These are phyloP conservation scores for Heliangelus exortis DNA, from an alignment of 2,797 vertebrate genomes.

Conservation along the genomic window DNA sequence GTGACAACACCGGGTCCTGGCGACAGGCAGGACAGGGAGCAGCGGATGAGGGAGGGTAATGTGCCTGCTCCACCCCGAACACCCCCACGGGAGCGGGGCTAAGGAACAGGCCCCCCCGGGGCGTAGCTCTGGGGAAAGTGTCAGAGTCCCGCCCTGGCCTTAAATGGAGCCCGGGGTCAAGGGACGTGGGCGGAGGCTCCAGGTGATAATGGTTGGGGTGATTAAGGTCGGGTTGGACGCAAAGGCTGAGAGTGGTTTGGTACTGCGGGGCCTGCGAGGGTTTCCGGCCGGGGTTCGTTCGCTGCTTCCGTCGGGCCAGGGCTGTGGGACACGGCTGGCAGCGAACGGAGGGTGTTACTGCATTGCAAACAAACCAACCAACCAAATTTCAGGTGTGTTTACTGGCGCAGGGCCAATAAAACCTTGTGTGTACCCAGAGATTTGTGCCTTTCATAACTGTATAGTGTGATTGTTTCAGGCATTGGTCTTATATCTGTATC, in stretches of 20 bases:
- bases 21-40: accelerated
- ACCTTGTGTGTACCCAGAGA: accelerated
- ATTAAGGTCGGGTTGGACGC: accelerated
- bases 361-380: background rate
- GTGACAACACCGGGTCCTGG: accelerated
- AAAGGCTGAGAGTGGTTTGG: accelerated
- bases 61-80: accelerated
- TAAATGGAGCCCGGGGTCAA: background rate
- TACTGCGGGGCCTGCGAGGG: background rate
- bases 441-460: accelerated
- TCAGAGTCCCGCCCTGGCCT: accelerated
- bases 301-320: too few relatives aligned
- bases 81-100: accelerated
- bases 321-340: accelerated
- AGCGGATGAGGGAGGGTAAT: accelerated
- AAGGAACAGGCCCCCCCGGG: accelerated
- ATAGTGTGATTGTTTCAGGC: accelerated
- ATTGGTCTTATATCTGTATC: accelerated
- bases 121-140: accelerated
- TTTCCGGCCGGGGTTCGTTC: background rate
- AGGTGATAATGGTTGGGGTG: accelerated
- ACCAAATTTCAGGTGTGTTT: accelerated
- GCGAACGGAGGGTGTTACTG: too few relatives aligned
- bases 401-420: accelerated
- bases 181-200: accelerated